phyloP scores from a whole-genome alignment of 2,888 invertebrate species.

The Lasioglossum morio region DNA sequence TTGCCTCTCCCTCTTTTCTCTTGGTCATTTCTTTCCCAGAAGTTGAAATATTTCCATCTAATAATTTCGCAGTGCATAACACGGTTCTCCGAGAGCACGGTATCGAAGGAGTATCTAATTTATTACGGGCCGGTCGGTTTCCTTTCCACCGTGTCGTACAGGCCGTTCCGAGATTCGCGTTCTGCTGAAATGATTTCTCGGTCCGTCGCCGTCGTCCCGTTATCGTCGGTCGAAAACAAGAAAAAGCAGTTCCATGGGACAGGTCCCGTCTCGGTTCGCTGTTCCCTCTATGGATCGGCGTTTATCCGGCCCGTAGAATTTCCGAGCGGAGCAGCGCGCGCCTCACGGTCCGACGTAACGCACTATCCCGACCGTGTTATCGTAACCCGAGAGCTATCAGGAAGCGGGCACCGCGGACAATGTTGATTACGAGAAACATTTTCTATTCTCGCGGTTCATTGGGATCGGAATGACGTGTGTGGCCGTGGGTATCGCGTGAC shows the following conservation, averaged over 20 bases:
- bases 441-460: constrained; percentile 60
- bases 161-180: not conserved
- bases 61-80: not conserved
- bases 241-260: constrained; percentile 1
- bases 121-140: not conserved
- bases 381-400: constrained; percentile 43
- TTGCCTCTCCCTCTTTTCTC: too few species aligned
- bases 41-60: too few species aligned
- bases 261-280: constrained; percentile 2
- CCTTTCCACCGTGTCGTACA: not conserved
- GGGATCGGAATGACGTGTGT: constrained; percentile 63
- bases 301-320: constrained; percentile 10
- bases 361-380: not conserved
- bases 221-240: constrained; percentile 6
- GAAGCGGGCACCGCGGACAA: constrained; percentile 40
- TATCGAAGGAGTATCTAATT: constrained; percentile 2
- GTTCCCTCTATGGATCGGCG: not conserved
- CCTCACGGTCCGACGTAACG: constrained; percentile 5
- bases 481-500: constrained; percentile 60
- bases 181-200: not conserved
- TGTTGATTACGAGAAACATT: constrained; percentile 59
- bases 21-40: too few species aligned
- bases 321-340: too few species aligned
- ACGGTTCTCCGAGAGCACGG: not conserved
- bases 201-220: constrained; percentile 1